Evolutionary conservation across 2,113 vertebrate species (phyloP), one percentile per base, ranked within the genome.

Genomic region (Pithys albifrons): DNA sequence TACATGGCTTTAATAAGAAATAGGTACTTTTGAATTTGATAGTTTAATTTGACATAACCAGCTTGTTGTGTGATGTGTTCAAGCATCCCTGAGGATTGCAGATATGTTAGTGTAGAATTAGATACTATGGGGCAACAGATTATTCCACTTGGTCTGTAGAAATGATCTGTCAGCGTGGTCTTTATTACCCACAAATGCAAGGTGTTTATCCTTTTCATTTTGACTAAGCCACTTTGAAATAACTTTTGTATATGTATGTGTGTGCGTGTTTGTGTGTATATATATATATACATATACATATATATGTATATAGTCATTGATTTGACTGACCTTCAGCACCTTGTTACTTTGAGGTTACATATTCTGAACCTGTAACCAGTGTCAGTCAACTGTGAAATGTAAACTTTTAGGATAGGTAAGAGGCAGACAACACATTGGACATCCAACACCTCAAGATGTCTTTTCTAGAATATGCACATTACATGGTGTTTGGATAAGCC

Each of bases 381-480:
- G 18, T 74, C 67, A 67, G 75, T 88, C 67, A 71, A 9, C 48
- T 62, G n/a, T 91, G 49, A 71, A 46, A 31, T 49, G 4, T 89
- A 41, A 82, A 61, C 28, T 88, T 79, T 28, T 93, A 95, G 87
- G 69, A 64, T 91, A 93, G 91, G 59, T 86, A 76, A 69, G 88
- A 79, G 79, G 75, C 85, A 95, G 85, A 31, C 67, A 94, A 96
- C 77, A 58, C 92, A 48, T 37, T 88, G 96, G 80, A 92, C 83
- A 91, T 67, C 41, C 88, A 54, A 8, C 85, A 83, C 10, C 54
- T 85, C 10, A 6, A 24, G 55, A 58, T 12, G 55, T 69, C 54
- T 81, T 45, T 87, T 91, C 75, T 84, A 1, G 88, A 75, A 77
- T 0, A 1, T 85, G 39, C 27, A 43, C 55, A 16, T 97, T 76